These are phyloP conservation scores for Hippocampus kuda DNA, from an alignment of 2,797 vertebrate genomes.

Conservation along the genomic window DNA sequence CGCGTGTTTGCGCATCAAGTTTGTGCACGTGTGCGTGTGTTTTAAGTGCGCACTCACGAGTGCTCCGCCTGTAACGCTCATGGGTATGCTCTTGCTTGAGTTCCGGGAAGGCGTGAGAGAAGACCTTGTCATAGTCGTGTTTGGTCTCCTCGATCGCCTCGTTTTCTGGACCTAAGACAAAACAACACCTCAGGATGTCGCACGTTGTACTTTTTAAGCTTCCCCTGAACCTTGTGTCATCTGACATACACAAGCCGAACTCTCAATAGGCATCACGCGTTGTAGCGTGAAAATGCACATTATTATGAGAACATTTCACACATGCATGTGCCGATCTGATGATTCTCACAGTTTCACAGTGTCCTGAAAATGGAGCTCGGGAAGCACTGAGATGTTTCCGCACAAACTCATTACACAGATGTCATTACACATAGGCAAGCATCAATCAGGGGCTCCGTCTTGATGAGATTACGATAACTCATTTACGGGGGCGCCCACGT, in stretches of 20 bases:
- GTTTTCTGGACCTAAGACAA: conserved; percentile 47
- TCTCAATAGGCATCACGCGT: neutral
- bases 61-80: conserved; percentile 80
- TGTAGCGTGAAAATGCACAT: neutral
- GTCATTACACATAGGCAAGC: neutral
- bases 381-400: neutral
- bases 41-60: conserved; percentile 66
- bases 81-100: conserved; percentile 72
- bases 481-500: neutral
- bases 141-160: conserved; percentile 78
- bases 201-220: conserved; percentile 8
- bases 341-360: neutral
- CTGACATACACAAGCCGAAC: neutral
- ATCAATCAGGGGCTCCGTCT: neutral
- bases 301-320: neutral
- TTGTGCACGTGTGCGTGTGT: neutral
- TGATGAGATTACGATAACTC: neutral
- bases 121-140: conserved; percentile 70
- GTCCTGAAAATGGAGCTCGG: neutral
- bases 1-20: neutral
- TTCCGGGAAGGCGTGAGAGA: conserved; percentile 63
- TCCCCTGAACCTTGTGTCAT: neutral
- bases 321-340: neutral
- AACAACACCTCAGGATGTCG: conserved; percentile 29
- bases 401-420: neutral